Evolutionary conservation across 2,888 invertebrate species (phyloP), one percentile per base, ranked within the genome.

Genomic region (Eristalis intricaria): DNA sequence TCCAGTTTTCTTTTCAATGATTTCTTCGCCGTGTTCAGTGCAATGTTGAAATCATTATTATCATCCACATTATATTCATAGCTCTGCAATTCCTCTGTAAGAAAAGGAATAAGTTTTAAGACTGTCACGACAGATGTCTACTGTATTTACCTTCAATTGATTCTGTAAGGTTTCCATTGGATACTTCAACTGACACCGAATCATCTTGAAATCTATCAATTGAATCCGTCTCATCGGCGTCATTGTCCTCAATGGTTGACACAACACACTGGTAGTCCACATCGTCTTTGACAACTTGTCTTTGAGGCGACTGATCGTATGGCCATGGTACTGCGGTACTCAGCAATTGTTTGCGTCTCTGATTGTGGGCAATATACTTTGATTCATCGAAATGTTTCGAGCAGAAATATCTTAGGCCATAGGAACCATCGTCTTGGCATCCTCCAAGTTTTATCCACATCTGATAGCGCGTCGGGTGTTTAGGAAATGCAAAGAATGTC

Each of bases 401-500:
- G 73, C 92, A 92, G 85, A 91, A 91, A 61, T 77, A 90, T 38
- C 90, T 71, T 40, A 87, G 75, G 0, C 79, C 82, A 0, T n/a
- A 29, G 0, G 89, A 82, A 11, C 90, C 64, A 66, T 90, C 88
- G 0, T 89, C 79, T 11, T 84, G 65, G 4, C 90, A 90, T 19
- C 88, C 84, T 0, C 91, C 92, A 1, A 90, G 75, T 11, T 86
- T 23, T 60, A 90, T 84, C 92, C 92, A 92, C n/a, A 89, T 73
- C 5, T 89, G 78, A 0, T 89, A 89, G 0, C 92, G 90, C 3
- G 89, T 85, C 0, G 88, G 75, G 61, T 92, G 89, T 23, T 91
- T 92, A 0, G 92, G 92, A 79, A 92, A 92, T 8, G 90, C 65
- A 61, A 92, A 92, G 3, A 92, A 77, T 4, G 90, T 91, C 35